Evolutionary conservation across 1,140 invertebrate species (phyloP), one percentile per base, ranked within the genome.

Genomic region (Drosophila pectinifera): DNA sequence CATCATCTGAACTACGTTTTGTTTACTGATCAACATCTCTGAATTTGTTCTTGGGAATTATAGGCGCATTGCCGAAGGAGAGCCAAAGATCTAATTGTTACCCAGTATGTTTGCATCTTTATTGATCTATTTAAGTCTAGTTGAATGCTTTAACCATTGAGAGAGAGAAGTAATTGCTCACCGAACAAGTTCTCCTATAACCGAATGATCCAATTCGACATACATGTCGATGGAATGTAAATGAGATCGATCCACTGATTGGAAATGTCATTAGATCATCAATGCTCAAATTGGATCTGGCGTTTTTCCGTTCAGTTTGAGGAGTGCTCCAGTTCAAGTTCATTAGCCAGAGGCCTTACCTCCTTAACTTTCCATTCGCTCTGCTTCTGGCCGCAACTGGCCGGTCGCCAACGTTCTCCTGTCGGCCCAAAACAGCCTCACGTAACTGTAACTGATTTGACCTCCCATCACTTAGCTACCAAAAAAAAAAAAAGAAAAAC

Each of bases 391-490:
- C 55, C 63, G 31, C 46, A 59, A 64, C 61, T 31, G 61, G 61
- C 51, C 36, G 61, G 65, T 39, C 58, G 42, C 24, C 45, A 67
- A 70, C 68, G 68, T 72, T 72, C 68, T 72, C 68, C 68, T 70
- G 65, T 46, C 31, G 20, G 54, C 62, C 41, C 31, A 75, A 63
- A 74, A 49, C 48, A 49, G 61, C 73, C 59, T 38, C 73, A 76
- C 73, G 73, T 76, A 76, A 67, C 73, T 76, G 73, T 76, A 76
- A 76, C 73, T 58, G 73, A 80, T 75, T 73, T 80, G 67, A 72
- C 36, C 79, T 58, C 54, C 59, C 80, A 76, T 84, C 70, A 79
- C 56, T 84, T 72, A 59, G 65, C 72, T 76, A 82, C 68, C 68
- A 76, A 65, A 68, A 57, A 4, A 42, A 22, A 26, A 31, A 18